These are phyloP conservation scores for Limnodromus scolopaceus DNA, from an alignment of 2,797 vertebrate genomes.

Conservation along the genomic window DNA sequence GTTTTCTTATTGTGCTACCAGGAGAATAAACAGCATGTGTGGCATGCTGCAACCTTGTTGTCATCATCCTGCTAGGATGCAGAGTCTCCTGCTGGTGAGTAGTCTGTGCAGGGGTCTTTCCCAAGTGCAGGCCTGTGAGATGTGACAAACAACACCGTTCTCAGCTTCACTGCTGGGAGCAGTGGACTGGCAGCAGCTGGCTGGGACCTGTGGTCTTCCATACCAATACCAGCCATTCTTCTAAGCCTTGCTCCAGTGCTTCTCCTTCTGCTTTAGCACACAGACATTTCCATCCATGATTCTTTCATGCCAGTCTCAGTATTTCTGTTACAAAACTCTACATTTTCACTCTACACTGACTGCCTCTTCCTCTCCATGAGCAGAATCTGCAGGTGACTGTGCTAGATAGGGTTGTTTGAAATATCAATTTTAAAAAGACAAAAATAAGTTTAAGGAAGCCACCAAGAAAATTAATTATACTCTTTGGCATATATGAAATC, in stretches of 20 bases:
- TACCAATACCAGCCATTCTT: background rate
- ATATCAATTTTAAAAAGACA: background rate
- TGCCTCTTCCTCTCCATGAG: background rate
- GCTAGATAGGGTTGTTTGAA: background rate
- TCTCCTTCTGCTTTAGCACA: background rate
- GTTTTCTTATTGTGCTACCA: background rate
- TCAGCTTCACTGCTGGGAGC: background rate
- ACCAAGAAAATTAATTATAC: background rate
- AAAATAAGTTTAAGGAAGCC: background rate
- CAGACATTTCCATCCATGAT: background rate
- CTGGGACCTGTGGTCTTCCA: background rate
- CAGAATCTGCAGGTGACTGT: background rate
- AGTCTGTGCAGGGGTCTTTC: background rate
- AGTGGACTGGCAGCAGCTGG: background rate
- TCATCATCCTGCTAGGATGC: too few species aligned
- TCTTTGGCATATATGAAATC: background rate
- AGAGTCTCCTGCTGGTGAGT: background rate
- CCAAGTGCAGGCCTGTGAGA: background rate
- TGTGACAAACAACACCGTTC: fast-evolving
- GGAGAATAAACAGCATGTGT: background rate
- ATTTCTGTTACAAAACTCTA: background rate
- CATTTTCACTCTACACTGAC: background rate
- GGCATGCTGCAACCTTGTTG: too few species aligned
- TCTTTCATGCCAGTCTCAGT: background rate
- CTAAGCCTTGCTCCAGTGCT: background rate